Evolutionary conservation across 1,140 invertebrate species (phyloP), one percentile per base, ranked within the genome.

Genomic region (Diachasma alloeum): DNA sequence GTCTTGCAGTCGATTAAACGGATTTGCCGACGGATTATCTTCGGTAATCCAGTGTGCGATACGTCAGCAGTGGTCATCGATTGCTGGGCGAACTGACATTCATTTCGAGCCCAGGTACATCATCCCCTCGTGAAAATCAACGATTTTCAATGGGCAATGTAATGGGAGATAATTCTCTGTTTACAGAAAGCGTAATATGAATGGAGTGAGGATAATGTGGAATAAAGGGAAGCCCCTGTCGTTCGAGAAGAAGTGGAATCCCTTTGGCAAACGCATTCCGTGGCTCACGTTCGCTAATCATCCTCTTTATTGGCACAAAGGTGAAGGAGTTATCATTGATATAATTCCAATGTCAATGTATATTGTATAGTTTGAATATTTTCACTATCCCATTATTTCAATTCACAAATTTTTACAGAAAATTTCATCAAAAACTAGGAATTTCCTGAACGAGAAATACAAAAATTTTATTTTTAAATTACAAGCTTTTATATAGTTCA

Each of bases 181-280:
- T 26, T 15, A 63, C 69, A 95, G 93, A 79, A 91, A 93, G 78
- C 90, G 94, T 56, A 92, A 94, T 82, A 92, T 94, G 81, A 91
- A 91, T 22, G 96, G 95, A 2, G 90, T 96, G 13, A 91, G 95
- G 74, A 85, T 95, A 31, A 92, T 94, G 87, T 96, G 95, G 94
- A 94, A 94, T 81, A 91, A 92, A 81, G 93, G 93, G 0, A 89
- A 93, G 81, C 92, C 93, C 0, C 82, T 95, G 22, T 88, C 92
- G 1, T 90, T 95, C 80, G 90, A 92, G 72, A 94, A 94, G 78
- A 93, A 93, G 77, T 97, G 96, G 96, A 97, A 97, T 87, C 96
- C 96, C 1, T 96, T 96, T 89, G 92, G 92, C 77, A 92, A 92
- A 75, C 92, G 94, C 68, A 94, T 96, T 78, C 96, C 96, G 0